Base-by-base conservation (phyloP, 2,888 invertebrate genomes). In the Erebia aethiops region DNA sequence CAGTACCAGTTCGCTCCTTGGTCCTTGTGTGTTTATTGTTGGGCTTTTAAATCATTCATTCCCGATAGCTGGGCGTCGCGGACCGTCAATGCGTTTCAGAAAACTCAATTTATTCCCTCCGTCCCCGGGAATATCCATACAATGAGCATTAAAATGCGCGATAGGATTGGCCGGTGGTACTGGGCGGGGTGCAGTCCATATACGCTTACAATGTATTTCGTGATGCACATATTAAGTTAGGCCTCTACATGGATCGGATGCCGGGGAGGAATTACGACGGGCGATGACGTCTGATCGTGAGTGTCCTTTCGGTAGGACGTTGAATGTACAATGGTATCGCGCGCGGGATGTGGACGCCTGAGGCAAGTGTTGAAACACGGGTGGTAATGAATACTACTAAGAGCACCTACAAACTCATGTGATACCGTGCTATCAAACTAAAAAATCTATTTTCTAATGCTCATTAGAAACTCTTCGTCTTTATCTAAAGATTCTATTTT, bases 181-280 rank as follows among this genome's bases (percentile, higher is more conserved):
- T 83, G 84, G 91, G 90, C 89, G 89, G 87, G 87, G 87, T 79
- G 78, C 80, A 81, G 80, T 80, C 92, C 91, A 91, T 92, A 92
- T 92, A 92, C 84, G 91, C 87, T 84, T 54, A 80, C 79, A 86
- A 92, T 92, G 92, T 66, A 80, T 79, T 85, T 92, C 92, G 92
- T 92, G 92, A 91, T 90, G 92, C 92, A 92, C 92, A 93, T 93
- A 93, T 93, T 93, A 92, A 93, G 91, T 91, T 90, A 87, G 88
- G 82, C 84, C 77, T 91, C 82, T 90, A 91, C 89, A 92, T 90
- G 92, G 88, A 81, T 81, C 79, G 82, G 83, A 82, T 80, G 80
- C 82, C 80, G 84, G 76, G 75, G 77, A 81, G 87, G 87, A 88
- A 82, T 85, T 88, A 89, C 89, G 89, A 80, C 80, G 88, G 84